These are phyloP conservation scores for Haliclona indistincta DNA, from an alignment of 37 sponge, comb jelly and placozoan species.

Conservation along the genomic window DNA sequence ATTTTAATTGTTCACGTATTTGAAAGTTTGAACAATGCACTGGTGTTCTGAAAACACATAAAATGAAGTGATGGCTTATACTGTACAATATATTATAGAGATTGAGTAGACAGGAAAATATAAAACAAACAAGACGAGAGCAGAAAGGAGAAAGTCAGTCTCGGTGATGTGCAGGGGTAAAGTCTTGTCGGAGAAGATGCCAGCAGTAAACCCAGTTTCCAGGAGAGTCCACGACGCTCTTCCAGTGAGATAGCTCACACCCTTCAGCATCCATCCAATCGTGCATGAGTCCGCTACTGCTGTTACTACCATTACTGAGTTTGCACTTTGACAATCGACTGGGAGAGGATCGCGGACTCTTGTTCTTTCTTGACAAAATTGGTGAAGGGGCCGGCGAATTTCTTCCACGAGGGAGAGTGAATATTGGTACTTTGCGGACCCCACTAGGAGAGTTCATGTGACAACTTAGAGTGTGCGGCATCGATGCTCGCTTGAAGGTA, in stretches of 20 bases:
- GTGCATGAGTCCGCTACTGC: background rate
- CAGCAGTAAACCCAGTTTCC: conserved; percentile 74
- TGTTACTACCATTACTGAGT: background rate
- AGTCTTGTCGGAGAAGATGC: conserved; percentile 47
- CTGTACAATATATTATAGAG: too few relatives aligned
- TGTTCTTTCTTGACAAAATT: background rate
- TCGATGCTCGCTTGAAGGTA: background rate
- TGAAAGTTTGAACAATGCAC: too few relatives aligned
- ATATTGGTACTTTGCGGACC: background rate
- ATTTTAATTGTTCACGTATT: too few relatives aligned
- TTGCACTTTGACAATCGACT: background rate
- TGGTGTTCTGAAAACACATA: too few relatives aligned
- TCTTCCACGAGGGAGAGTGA: background rate
- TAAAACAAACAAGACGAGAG: too few relatives aligned
- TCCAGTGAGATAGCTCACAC: conserved; percentile 52
- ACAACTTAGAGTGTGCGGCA: background rate
- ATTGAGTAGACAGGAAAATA: too few relatives aligned
- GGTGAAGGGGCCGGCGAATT: conserved; percentile 17
- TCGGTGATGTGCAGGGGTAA: conserved; percentile 60
- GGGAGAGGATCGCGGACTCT: conserved; percentile 1
- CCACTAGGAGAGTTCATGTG: background rate
- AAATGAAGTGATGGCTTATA: too few relatives aligned
- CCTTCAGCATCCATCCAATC: conserved; percentile 57
- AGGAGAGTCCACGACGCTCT: conserved; percentile 40
- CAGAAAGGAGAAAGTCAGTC: too few relatives aligned